Evolutionary conservation across 2,888 invertebrate species (phyloP), one percentile per base, ranked within the genome.

Genomic region (Drosophila gaucha): DNA sequence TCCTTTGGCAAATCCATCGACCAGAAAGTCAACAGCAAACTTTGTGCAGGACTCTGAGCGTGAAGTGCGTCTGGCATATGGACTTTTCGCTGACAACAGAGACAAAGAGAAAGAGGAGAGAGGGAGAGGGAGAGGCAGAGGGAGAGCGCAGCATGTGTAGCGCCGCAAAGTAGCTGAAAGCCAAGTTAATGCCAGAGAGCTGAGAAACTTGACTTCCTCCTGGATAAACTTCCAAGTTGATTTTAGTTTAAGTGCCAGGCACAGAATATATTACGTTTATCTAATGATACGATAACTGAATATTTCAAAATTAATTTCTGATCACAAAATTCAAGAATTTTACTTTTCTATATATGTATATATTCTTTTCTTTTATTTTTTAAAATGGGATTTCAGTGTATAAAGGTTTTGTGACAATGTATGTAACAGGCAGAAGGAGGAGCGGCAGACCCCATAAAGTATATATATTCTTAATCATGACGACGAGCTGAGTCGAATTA

Each of bases 161-260:
- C 6, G 3, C 16, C 24, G 24, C n/a, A 16, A 28, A 22, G 6
- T 30, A 46, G 16, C 51, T 28, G 33, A 54, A 56, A 54, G 77
- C 60, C 64, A 67, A 63, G 51, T 50, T 63, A 66, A 66, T 63
- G 59, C 74, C 65, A 78, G 66, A 56, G 67, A 59, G 39, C 44
- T 38, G 44, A 20, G 8, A 59, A 58, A 51, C n/a, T 36, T 24
- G 60, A 68, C 47, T 62, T 66, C 58, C 60, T 22, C 59, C 43
- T 51, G 46, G 38, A 54, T 24, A 63, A 78, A 63, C 44, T 52
- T 70, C 30, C 3, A 43, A 55, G 52, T 39, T 60, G 22, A 55
- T 51, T 76, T 67, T 20, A 16, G 8, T 44, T n/a, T 30, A 8
- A n/a, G 8, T n/a, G 8, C 9, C 5, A n/a, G n/a, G n/a, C n/a